phyloP scores from a whole-genome alignment of 2,888 invertebrate species.

The Eurytoma californica region DNA sequence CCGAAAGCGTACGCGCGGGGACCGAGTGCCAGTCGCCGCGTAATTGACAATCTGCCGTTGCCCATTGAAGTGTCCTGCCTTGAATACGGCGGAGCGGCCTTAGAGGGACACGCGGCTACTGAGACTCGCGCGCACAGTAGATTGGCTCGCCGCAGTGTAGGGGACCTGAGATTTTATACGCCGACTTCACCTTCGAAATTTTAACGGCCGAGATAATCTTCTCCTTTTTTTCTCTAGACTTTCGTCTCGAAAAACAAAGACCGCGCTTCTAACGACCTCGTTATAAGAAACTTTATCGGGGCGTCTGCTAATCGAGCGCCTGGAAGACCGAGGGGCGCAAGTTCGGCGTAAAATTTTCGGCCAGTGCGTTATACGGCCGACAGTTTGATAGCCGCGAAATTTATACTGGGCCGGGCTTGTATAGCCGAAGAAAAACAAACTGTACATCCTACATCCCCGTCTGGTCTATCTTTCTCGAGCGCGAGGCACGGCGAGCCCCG shows the following conservation, averaged over 20 bases:
- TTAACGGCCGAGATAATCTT: no score
- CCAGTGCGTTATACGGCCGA: conserved; percentile 13
- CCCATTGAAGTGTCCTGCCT: conserved; percentile 36
- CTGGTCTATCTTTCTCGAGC: not conserved
- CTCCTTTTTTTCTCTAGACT: no score
- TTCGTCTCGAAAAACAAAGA: no score
- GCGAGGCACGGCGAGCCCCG: not conserved
- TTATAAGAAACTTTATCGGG: no score
- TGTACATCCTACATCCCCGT: not conserved
- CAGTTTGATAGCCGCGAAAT: conserved; percentile 34
- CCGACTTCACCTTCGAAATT: no score
- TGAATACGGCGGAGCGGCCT: conserved; percentile 34
- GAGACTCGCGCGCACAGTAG: no score
- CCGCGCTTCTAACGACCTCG: no score
- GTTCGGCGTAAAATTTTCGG: not conserved
- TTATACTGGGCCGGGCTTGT: conserved; percentile 21
- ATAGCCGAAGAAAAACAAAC: conserved; percentile 16
- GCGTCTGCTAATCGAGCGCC: no score
- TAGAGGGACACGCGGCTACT: not conserved
- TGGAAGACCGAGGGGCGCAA: not conserved
- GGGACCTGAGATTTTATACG: no score
- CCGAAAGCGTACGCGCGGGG: not conserved
- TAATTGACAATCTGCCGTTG: conserved; percentile 52
- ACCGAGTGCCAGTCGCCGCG: conserved; percentile 7
- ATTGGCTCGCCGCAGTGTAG: no score